A percentile compares a stretch with the other conserved stretches of the same genome.
phyloP scores from a whole-genome alignment of 2,888 invertebrate species.

The Tortrix viridana region DNA sequence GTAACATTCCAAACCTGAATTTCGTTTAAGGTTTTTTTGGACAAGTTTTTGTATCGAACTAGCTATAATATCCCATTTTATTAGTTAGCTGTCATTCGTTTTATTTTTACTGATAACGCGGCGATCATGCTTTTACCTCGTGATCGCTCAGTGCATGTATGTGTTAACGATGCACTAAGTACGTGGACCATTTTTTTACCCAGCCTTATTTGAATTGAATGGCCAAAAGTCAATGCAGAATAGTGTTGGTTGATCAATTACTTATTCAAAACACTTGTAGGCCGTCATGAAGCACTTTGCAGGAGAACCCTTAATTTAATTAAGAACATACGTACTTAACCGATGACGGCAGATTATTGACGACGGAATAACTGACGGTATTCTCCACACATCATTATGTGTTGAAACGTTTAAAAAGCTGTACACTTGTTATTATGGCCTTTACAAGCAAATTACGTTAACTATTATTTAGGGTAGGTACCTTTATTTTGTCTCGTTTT shows the following conservation, averaged over 20 bases:
- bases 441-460: neutral
- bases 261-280: too few species aligned
- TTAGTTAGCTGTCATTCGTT: neutral
- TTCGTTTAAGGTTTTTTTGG: neutral
- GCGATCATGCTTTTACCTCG: conserved; percentile 14
- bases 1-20: neutral
- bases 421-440: neutral
- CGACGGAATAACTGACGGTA: too few species aligned
- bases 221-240: too few species aligned
- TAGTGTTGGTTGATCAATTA: too few species aligned
- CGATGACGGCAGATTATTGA: too few species aligned
- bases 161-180: neutral
- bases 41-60: neutral
- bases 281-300: too few species aligned
- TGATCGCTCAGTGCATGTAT: conserved; percentile 5
- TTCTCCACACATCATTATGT: too few species aligned
- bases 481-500: conserved; percentile 1
- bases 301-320: too few species aligned
- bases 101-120: conserved; percentile 11
- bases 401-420: too few species aligned
- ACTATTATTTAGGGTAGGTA: neutral
- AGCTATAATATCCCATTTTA: neutral
- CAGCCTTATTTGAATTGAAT: too few species aligned
- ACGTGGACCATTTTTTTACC: neutral
- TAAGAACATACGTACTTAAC: too few species aligned